phyloP scores from a whole-genome alignment of 2,888 invertebrate genomes.

The Tenodera sinensis region DNA sequence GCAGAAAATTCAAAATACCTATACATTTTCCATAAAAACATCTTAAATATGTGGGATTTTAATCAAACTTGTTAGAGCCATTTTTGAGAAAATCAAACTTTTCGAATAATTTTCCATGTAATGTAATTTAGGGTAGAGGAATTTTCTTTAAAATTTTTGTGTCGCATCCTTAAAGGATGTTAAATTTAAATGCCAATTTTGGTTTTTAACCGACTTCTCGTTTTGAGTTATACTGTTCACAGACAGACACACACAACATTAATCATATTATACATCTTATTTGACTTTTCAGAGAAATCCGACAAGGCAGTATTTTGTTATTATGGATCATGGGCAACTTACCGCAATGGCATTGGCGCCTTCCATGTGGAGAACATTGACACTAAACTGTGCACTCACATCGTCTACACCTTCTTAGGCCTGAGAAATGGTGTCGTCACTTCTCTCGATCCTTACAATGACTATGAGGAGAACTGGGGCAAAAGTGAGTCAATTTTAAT shows the following conservation, averaged over 20 bases:
- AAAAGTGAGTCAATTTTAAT: background rate
- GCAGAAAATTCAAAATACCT: too few species aligned
- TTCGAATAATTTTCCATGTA: too few species aligned
- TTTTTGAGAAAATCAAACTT: too few species aligned
- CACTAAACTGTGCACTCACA: slow-evolving; percentile 66
- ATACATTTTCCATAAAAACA: too few species aligned
- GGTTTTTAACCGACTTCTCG: too few species aligned
- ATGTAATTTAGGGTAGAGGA: too few species aligned
- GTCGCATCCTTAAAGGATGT: too few species aligned
- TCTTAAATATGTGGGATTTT: too few species aligned
- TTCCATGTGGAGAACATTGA: slow-evolving; percentile 65
- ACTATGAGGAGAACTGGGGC: slow-evolving; percentile 37
- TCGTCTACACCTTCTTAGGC: slow-evolving; percentile 72
- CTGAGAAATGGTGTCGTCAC: slow-evolving; percentile 46
- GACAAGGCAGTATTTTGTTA: slow-evolving; percentile 59
- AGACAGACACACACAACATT: background rate
- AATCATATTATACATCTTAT: background rate
- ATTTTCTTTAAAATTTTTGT: too few species aligned
- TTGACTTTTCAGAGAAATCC: background rate
- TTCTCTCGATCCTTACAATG: slow-evolving; percentile 41
- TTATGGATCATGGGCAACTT: slow-evolving; percentile 72
- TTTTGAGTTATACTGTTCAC: too few species aligned
- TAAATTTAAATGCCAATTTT: too few species aligned
- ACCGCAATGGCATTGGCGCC: slow-evolving; percentile 60
- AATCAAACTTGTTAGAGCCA: too few species aligned